These are phyloP conservation scores for Oppia nitens DNA, from an alignment of 1,140 invertebrate genomes.

Conservation along the genomic window DNA sequence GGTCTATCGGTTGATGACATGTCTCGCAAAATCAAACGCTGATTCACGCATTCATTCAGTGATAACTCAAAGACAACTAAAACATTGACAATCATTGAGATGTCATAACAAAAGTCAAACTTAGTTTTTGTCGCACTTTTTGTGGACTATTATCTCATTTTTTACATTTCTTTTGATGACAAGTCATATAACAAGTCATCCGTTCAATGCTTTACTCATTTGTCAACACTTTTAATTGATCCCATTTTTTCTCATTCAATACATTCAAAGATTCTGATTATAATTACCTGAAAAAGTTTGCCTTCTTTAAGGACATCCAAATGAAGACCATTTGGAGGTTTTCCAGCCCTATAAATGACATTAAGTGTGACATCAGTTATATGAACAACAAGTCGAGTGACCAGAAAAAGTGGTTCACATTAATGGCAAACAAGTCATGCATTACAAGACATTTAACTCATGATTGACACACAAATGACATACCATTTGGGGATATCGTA, in stretches of 20 bases:
- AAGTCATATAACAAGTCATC: background rate
- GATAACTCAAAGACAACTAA: too few relatives aligned
- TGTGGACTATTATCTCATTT: background rate
- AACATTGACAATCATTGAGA: background rate
- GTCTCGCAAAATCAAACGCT: too few relatives aligned
- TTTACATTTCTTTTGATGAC: slow-evolving; percentile 10
- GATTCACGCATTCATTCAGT: too few relatives aligned
- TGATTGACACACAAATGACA: slow-evolving; percentile 21
- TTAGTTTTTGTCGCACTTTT: background rate
- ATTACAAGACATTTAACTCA: background rate
- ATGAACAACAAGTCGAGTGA: too few relatives aligned
- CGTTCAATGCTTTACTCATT: background rate
- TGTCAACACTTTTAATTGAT: slow-evolving; percentile 9
- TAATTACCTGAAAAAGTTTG: slow-evolving; percentile 66
- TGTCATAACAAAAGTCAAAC: background rate
- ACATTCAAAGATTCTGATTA: slow-evolving; percentile 4
- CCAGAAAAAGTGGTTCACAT: too few relatives aligned
- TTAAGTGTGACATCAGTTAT: too few relatives aligned
- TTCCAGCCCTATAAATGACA: slow-evolving; percentile 92
- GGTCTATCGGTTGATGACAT: background rate
- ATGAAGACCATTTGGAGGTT: slow-evolving; percentile 87
- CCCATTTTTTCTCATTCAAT: background rate
- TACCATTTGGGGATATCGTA: slow-evolving; percentile 73
- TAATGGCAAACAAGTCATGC: background rate
- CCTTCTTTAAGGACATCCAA: slow-evolving; percentile 94